Conservation (phyloP, 2,113 vertebrate species). For the Mohoua ochrocephala region DNA sequence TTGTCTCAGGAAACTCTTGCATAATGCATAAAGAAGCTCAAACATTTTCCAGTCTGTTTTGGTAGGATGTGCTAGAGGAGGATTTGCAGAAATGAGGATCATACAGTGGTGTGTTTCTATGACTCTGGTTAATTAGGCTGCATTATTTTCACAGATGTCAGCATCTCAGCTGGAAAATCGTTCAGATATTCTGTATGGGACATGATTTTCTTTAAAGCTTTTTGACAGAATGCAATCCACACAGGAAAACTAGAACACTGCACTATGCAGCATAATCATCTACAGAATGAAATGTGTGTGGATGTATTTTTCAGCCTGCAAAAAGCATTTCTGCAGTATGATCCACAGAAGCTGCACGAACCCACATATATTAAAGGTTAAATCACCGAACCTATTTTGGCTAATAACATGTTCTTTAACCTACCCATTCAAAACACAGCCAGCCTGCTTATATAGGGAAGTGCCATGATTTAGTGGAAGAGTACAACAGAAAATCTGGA, state of each 20-base stretch:
- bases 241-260: neutral
- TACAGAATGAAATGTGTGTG: neutral
- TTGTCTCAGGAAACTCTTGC: neutral
- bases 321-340: neutral
- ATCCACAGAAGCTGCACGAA: neutral
- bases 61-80: neutral
- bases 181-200: conserved; percentile 1
- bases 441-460: neutral
- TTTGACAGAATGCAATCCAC: neutral
- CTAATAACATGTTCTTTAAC: neutral
- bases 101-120: neutral
- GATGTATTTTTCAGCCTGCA: neutral
- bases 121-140: neutral
- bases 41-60: neutral
- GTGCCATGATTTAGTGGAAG: neutral
- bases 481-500: neutral
- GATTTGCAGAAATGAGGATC: neutral
- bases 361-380: neutral
- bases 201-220: conserved; percentile 11
- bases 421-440: neutral
- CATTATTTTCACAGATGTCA: conserved; percentile 24
- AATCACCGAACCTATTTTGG: neutral
- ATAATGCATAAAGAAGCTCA: neutral
- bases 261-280: neutral
- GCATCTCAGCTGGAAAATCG: neutral